A percentile compares a stretch with the other conserved stretches of the same genome.
Conservation (phyloP, 2,113 vertebrate species). For the Naja naja region DNA sequence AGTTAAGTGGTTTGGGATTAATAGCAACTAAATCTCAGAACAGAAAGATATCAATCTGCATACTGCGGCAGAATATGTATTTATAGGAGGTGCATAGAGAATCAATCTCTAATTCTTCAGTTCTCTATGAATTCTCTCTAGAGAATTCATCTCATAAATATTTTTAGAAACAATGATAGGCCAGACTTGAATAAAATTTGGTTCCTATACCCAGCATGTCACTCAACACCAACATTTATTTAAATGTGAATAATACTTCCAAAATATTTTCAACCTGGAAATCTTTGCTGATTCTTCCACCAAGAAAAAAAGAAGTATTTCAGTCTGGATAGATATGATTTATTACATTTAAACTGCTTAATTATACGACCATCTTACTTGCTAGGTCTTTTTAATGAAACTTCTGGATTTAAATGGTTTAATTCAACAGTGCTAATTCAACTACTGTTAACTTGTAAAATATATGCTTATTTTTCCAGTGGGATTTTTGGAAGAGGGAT, state of each 20-base stretch:
- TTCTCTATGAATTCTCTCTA: too few relatives aligned
- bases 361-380: neutral
- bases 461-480: neutral
- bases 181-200: neutral
- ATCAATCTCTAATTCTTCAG: constrained; percentile 23
- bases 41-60: neutral
- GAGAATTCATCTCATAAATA: constrained; percentile 37
- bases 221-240: constrained; percentile 23
- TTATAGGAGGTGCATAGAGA: neutral
- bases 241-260: neutral
- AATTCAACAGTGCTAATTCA: neutral
- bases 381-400: neutral
- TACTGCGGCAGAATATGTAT: neutral
- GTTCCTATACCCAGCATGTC: neutral
- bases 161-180: neutral
- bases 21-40: neutral
- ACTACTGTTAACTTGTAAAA: neutral
- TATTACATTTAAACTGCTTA: neutral
- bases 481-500: neutral
- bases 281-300: constrained; percentile 11
- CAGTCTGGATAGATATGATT: neutral
- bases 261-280: constrained; percentile 2
- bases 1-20: neutral
- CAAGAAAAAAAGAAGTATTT: neutral
- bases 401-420: constrained; percentile 15